These are phyloP conservation scores for Temnothorax rugatulus DNA, from an alignment of 2,888 invertebrate species.

Conservation along the genomic window DNA sequence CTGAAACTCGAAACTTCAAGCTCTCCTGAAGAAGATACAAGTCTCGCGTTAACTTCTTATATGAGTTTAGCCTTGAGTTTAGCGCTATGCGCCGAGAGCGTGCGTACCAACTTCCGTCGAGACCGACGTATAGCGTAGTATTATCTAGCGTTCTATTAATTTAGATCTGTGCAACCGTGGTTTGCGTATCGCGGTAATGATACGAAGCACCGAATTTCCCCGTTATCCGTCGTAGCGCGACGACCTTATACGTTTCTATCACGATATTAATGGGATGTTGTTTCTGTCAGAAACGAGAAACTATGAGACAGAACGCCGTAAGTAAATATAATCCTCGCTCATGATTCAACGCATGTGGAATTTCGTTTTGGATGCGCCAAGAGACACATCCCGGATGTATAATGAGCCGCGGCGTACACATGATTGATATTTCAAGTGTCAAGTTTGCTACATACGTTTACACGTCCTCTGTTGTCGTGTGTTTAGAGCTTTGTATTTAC, in stretches of 20 bases:
- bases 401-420: neutral
- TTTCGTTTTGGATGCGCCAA: constrained; percentile 27
- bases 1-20: neutral
- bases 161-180: constrained; percentile 17
- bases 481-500: neutral
- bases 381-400: neutral
- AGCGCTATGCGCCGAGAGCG: neutral
- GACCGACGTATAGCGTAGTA: neutral
- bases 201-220: constrained; percentile 25
- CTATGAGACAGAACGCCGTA: constrained; percentile 54
- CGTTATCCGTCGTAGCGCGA: constrained; percentile 36
- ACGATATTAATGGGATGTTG: constrained; percentile 72
- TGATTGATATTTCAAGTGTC: constrained; percentile 48
- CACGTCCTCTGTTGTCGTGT: neutral
- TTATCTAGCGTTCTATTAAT: constrained; percentile 52
- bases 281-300: constrained; percentile 68
- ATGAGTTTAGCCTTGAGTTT: neutral
- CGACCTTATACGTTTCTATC: constrained; percentile 54
- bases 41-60: constrained; percentile 10
- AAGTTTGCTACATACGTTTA: constrained; percentile 1
- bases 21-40: neutral
- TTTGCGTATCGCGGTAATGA: constrained; percentile 2
- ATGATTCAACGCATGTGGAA: constrained; percentile 26
- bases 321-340: constrained; percentile 67
- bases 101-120: neutral